Evolutionary conservation across 2,113 vertebrate species (phyloP).

Genomic region (Rhinogobius similis): DNA sequence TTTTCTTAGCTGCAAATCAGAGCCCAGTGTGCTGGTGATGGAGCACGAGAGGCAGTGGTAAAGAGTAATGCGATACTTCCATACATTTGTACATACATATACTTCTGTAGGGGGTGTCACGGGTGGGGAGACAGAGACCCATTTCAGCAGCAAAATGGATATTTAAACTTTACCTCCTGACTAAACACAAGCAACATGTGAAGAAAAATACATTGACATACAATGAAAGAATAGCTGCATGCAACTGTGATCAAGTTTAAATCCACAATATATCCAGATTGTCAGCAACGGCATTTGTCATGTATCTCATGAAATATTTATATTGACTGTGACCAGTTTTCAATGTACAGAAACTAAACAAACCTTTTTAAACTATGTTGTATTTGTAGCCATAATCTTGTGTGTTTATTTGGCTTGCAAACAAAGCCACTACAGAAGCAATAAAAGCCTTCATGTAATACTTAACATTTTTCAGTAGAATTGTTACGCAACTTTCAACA

Average conservation of each 20-base stretch:
- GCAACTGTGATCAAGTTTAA: slow-evolving; percentile 11
- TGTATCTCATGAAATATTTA: slow-evolving; percentile 33
- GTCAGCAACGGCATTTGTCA: background rate
- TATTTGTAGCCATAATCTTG: slow-evolving; percentile 34
- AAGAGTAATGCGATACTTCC: slow-evolving; percentile 75
- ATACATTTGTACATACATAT: background rate
- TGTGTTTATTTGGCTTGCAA: slow-evolving; percentile 42
- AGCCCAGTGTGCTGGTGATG: slow-evolving; percentile 53
- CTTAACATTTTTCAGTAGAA: slow-evolving; percentile 16
- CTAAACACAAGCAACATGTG: slow-evolving; percentile 60
- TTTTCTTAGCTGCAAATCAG: slow-evolving; percentile 75
- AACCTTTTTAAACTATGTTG: slow-evolving; percentile 38
- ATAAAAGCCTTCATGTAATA: background rate
- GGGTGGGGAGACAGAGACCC: slow-evolving; percentile 60
- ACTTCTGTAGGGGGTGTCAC: slow-evolving; percentile 67
- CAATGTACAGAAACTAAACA: slow-evolving; percentile 49
- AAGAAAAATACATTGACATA: slow-evolving; percentile 28
- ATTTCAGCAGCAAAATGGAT: slow-evolving; percentile 67
- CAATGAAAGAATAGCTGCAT: slow-evolving; percentile 2
- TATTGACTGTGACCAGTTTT: slow-evolving; percentile 30
- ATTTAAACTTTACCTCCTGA: slow-evolving; percentile 78
- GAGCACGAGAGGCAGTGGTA: slow-evolving; percentile 53
- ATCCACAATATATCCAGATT: slow-evolving; percentile 2
- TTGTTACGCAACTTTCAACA: too few relatives aligned
- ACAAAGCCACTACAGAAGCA: slow-evolving; percentile 21